These are phyloP conservation scores for Oenanthe oenanthe DNA, from an alignment of 2,113 vertebrate species.

Conservation along the genomic window DNA sequence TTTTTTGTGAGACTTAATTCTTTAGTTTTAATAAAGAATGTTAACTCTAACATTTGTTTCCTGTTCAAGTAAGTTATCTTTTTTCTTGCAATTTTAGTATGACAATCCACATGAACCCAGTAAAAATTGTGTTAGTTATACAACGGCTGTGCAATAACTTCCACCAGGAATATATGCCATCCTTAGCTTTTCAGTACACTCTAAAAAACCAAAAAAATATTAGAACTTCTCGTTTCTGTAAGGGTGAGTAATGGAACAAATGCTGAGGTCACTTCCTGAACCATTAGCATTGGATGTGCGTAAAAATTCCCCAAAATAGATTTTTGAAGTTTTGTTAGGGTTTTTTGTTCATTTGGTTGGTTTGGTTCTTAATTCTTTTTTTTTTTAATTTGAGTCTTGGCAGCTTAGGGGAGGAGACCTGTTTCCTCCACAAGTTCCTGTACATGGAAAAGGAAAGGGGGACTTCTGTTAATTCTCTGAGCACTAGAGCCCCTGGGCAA, in stretches of 20 bases:
- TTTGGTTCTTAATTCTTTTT: background rate
- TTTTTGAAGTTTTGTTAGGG: background rate
- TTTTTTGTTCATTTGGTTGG: background rate
- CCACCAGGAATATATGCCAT: background rate
- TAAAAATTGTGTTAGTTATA: background rate
- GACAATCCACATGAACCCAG: background rate
- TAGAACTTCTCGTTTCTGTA: background rate
- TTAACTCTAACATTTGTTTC: background rate
- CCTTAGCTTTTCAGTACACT: background rate
- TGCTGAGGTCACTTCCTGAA: background rate
- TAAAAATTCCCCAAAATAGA: background rate
- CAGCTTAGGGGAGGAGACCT: background rate
- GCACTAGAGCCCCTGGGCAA: background rate
- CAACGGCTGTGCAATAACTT: background rate
- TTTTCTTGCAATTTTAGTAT: background rate
- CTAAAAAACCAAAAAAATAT: background rate
- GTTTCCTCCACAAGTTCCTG: background rate
- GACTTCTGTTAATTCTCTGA: background rate
- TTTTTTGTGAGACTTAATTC: slow-evolving; percentile 1
- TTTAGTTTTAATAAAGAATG: slow-evolving; percentile 54
- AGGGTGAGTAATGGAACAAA: background rate
- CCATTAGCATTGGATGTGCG: background rate
- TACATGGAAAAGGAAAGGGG: background rate
- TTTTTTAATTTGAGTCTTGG: background rate
- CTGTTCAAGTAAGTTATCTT: background rate